Percentiles rank a stretch among this genome's conserved stretches.
phyloP scores from a whole-genome alignment of 1,140 invertebrate genomes.

The Brevipalpus yothersi region DNA sequence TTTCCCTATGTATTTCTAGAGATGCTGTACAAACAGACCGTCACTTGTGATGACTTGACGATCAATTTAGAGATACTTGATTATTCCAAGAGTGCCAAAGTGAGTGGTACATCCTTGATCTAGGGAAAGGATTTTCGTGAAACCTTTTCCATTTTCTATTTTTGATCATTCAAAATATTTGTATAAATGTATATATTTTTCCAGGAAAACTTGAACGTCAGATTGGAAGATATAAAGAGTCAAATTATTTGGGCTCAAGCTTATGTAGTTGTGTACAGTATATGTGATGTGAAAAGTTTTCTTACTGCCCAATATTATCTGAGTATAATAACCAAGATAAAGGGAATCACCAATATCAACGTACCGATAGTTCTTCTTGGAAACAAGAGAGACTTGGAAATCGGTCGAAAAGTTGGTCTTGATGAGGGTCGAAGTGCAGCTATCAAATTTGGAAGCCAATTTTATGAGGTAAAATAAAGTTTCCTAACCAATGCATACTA shows the following conservation, averaged over 20 bases:
- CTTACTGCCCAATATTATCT: conserved; percentile 26
- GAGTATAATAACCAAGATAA: background rate
- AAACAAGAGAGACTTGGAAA: conserved; percentile 49
- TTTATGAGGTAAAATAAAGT: conserved; percentile 17
- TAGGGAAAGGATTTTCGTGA: background rate
- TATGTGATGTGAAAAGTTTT: conserved; percentile 41
- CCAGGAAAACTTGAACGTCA: background rate
- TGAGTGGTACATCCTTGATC: background rate
- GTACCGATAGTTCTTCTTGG: conserved; percentile 34
- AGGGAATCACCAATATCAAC: background rate
- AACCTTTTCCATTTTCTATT: background rate
- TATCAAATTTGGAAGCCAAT: conserved; percentile 18
- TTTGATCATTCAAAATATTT: background rate
- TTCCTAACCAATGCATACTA: no score
- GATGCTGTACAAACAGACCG: background rate
- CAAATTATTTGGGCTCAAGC: conserved; percentile 46
- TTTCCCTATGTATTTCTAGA: background rate
- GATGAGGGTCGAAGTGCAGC: conserved; percentile 24
- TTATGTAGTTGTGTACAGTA: conserved; percentile 46
- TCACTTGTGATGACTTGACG: background rate
- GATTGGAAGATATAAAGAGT: conserved; percentile 18
- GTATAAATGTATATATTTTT: background rate
- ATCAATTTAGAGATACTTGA: background rate
- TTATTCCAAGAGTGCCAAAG: background rate
- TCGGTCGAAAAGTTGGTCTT: conserved; percentile 29